Base-by-base conservation (phyloP, 2,797 vertebrate species). In the Coluber constrictor region DNA sequence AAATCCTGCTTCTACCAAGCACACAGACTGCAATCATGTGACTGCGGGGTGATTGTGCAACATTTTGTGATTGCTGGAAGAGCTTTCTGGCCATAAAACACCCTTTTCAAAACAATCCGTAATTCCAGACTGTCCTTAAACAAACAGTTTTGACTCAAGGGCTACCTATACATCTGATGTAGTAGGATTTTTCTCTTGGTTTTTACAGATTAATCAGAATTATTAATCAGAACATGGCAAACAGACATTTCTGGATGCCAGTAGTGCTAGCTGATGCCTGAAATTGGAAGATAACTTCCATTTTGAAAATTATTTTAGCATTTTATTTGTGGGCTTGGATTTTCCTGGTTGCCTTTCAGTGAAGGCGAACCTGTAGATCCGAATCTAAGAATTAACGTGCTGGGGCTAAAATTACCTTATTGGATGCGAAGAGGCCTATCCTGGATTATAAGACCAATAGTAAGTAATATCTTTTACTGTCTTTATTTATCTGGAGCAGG, bases 371-470 rank as follows among this genome's bases (percentile, higher is more conserved):
- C 98, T 2, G 13, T 98, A 89, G 98, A 98, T 91, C 96, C 97
- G 0, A 90, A 93, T 94, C 0, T 97, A 1, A 87, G 15, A 20
- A 0, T 90, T 16, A 94, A 98, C 43, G 0, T 97, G 20, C 0
- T n/a, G 5, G 0, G 94, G 51, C 97, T 96, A 37, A 92, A 56
- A 74, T 1, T 97, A 37, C 98, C 99, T 0, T 7, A 0, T 0
- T 98, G 98, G 97, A 47, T 99, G 27, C 98, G 98, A 97, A 98
- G 93, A 93, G 92, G 97, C 3, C 5, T 98, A 27, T 96, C 96
- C 60, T 96, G 98, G 95, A 95, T 98, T 88, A 23, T 98, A 60
- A 98, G 97, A 96, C 98, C 98, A 7, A 91, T 98, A 70, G 99
- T 99, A 96, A 98, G 98, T 95, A 59, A 54, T 60, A 89, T 95